Evolutionary conservation across 2,113 vertebrate genomes (phyloP), one percentile per base, ranked within the genome.

Genomic region (Chionis minor): DNA sequence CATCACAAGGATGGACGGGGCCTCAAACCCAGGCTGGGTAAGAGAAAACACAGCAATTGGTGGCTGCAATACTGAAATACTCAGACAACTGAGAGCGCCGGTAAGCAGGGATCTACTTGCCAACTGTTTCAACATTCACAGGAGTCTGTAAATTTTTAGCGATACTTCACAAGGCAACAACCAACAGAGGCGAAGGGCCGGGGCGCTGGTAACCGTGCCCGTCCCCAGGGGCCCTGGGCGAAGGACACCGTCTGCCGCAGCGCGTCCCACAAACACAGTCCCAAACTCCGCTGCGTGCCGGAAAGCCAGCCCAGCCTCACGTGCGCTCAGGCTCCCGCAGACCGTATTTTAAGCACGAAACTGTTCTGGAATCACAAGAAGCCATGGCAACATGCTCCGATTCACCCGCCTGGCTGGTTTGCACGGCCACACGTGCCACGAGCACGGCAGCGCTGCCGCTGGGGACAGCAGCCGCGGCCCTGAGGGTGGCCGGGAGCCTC

Each of bases 251-350:
- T 7, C 54, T 65, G 56, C 26, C 54, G 81, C 66, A 81, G 11
- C 1, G 2, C 21, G 6, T 23, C 6, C 9, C 6, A 10, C 28
- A 70, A 74, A 54, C 44, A 14, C 35, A 9, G 11, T 3, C n/a
- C 6, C 62, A 88, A 62, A 26, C n/a, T 52, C 81, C 85, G 72
- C 27, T 11, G 13, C 55, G 91, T 24, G 33, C 32, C 4, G 65
- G 30, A 44, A 19, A 72, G 72, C 55, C 55, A 70, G 49, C 82
- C 28, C 6, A 14, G 73, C 49, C 26, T 38, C 62, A 5, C 0
- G 8, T 49, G 2, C 0, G 2, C 79, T 45, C 35, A 0, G 1
- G 8, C 61, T 56, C 55, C 44, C 2, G 2, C 1, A 24, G 63
- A 40, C 30, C 0, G 1, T 30, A 24, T 70, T n/a, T 67, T 35